These are phyloP conservation scores for Eudemis profundana DNA, from an alignment of 2,888 invertebrate genomes.

Conservation along the genomic window DNA sequence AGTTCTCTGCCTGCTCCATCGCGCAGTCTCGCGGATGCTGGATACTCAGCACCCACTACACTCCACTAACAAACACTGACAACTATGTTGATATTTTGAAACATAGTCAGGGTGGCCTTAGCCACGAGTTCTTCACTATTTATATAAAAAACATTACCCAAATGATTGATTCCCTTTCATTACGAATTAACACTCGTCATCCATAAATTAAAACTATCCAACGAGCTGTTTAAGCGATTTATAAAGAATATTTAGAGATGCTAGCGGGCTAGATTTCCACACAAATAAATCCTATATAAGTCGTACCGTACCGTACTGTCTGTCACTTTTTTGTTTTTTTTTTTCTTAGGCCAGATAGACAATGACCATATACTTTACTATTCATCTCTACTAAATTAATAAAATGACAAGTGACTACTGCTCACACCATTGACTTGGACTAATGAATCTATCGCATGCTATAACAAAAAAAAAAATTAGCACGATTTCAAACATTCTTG, in stretches of 20 bases:
- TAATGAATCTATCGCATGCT: too few species aligned
- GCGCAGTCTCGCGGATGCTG: not conserved
- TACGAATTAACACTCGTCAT: not conserved
- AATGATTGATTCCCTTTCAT: not conserved
- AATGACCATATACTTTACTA: too few species aligned
- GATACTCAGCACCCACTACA: not conserved
- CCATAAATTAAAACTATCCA: not conserved
- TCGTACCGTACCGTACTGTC: too few species aligned
- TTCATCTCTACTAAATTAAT: too few species aligned
- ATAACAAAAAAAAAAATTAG: too few species aligned
- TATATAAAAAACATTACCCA: not conserved
- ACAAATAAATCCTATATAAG: not conserved
- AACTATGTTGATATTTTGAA: not conserved
- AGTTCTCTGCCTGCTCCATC: not conserved
- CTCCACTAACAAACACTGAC: not conserved
- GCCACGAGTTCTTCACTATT: not conserved
- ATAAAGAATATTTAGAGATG: not conserved
- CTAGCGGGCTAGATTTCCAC: not conserved
- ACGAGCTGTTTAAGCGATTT: not conserved
- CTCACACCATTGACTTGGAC: too few species aligned
- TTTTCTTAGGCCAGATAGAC: not conserved
- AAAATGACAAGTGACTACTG: too few species aligned
- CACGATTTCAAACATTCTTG: too few species aligned
- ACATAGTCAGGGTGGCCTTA: not conserved
- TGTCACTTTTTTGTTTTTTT: not conserved